Percentiles rank a stretch among this genome's conserved stretches.
These are phyloP conservation scores for Elysia chlorotica DNA, from an alignment of 1,140 invertebrate genomes.

Conservation along the genomic window DNA sequence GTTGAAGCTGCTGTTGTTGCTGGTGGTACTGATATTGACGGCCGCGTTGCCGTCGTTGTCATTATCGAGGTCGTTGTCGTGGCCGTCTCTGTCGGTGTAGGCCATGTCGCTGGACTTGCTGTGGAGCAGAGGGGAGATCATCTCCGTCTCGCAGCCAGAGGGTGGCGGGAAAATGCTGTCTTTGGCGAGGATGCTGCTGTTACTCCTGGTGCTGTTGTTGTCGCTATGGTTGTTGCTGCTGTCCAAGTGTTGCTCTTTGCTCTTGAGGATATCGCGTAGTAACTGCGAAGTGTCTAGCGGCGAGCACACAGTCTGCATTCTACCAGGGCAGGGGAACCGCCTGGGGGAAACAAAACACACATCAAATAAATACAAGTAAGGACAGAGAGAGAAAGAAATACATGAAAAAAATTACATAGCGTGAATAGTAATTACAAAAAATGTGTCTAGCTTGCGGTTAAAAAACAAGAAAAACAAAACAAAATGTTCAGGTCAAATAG, in stretches of 20 bases:
- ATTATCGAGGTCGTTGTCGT: constrained; percentile 35
- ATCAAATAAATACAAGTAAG: too few relatives aligned
- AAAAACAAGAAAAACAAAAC: too few relatives aligned
- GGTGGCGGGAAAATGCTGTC: constrained; percentile 36
- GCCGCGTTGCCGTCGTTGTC: constrained; percentile 37
- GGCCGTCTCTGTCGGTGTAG: constrained; percentile 27
- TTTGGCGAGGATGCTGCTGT: constrained; percentile 63
- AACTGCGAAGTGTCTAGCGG: constrained; percentile 58
- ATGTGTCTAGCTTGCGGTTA: too few relatives aligned
- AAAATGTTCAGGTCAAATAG: too few relatives aligned
- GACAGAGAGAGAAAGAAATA: not conserved
- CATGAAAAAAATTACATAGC: too few relatives aligned
- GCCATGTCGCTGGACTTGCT: constrained; percentile 30
- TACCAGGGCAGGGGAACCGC: too few relatives aligned
- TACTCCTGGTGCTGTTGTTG: constrained; percentile 63
- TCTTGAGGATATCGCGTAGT: constrained; percentile 64
- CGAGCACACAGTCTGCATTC: constrained; percentile 14
- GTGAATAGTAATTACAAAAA: too few relatives aligned
- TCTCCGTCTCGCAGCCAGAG: constrained; percentile 57
- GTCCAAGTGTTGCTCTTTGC: constrained; percentile 46
- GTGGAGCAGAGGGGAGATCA: constrained; percentile 28
- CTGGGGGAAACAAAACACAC: too few relatives aligned
- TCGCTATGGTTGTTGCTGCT: constrained; percentile 38
- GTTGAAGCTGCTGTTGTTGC: too few relatives aligned
- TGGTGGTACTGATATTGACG: constrained; percentile 18